Evolutionary conservation across 2,113 vertebrate species (phyloP), one percentile per base, ranked within the genome.

Genomic region (Tringa solitaria): DNA sequence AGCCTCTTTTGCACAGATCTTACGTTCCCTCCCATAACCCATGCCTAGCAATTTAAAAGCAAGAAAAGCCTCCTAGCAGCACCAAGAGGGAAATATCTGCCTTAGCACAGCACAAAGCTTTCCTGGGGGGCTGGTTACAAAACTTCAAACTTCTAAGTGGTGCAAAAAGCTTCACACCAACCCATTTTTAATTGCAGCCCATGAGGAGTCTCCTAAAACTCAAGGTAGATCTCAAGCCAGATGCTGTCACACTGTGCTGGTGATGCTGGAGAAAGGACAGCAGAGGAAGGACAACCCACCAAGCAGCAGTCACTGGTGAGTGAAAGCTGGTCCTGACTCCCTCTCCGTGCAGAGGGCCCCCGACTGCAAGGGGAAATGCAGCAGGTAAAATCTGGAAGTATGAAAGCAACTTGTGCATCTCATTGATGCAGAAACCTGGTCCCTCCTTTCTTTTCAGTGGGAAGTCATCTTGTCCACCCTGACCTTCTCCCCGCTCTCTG

Each of bases 331-430:
- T 59, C 26, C 43, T 59, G 43, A 22, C 4, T 13, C 41, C 21
- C 20, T 32, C 13, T 60, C n/a, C 59, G 50, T 32, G 32, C 45
- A 72, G 35, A 72, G 19, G 32, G 20, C n/a, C 37, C 59, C 26
- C 1, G 0, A 16, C 19, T 20, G 50, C 33, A 23, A 8, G 19
- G 30, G 59, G 60, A 57, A 85, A 10, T 0, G 1, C 48, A 60
- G 14, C 16, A 23, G 45, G 7, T 37, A 30, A 24, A 6, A 39
- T 26, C 37, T 46, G 20, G 51, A 67, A 45, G 14, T 53, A 27
- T 10, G 67, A 57, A 70, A 73, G 17, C 37, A 59, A 15, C 48
- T 22, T 4, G 14, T 61, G 37, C 13, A 79, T 20, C 45, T 69
- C 14, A 3, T 12, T 19, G 27, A 5, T 28, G 20, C 35, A 20